These are phyloP conservation scores for Zelleria hepariella DNA, from an alignment of 2,888 invertebrate species.

Conservation along the genomic window DNA sequence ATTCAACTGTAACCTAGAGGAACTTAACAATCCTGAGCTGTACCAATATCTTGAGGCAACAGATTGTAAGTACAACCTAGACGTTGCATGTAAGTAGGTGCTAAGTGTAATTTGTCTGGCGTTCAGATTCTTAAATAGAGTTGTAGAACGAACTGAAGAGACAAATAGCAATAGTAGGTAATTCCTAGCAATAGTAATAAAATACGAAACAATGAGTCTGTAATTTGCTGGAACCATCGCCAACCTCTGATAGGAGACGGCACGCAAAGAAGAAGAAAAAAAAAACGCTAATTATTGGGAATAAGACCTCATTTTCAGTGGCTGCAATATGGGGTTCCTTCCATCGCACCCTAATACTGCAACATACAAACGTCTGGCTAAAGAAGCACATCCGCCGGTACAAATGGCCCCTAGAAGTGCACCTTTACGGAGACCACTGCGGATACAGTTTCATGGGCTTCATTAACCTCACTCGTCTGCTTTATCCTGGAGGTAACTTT, in stretches of 20 bases:
- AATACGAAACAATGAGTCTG: too few species aligned
- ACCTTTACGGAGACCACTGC: slow-evolving; percentile 24
- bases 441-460: slow-evolving; percentile 45
- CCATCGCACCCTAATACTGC: slow-evolving; percentile 44
- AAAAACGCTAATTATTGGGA: too few species aligned
- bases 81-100: too few species aligned
- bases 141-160: too few species aligned
- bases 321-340: slow-evolving; percentile 48
- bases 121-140: too few species aligned
- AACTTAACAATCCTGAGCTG: slow-evolving; percentile 9
- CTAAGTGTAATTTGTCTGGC: too few species aligned
- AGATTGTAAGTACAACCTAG: background rate
- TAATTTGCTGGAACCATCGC: too few species aligned
- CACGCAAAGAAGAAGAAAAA: background rate
- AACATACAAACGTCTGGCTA: slow-evolving; percentile 29
- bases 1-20: slow-evolving; percentile 23
- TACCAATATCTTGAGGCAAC: background rate
- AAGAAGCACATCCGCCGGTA: slow-evolving; percentile 28
- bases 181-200: too few species aligned
- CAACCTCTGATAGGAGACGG: background rate
- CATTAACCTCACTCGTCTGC: slow-evolving; percentile 40
- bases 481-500: slow-evolving; percentile 54
- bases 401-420: slow-evolving; percentile 54
- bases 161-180: too few species aligned
- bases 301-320: background rate